These are phyloP conservation scores for Heterodera carotae DNA, from an alignment of 1,140 invertebrate genomes.

Conservation along the genomic window DNA sequence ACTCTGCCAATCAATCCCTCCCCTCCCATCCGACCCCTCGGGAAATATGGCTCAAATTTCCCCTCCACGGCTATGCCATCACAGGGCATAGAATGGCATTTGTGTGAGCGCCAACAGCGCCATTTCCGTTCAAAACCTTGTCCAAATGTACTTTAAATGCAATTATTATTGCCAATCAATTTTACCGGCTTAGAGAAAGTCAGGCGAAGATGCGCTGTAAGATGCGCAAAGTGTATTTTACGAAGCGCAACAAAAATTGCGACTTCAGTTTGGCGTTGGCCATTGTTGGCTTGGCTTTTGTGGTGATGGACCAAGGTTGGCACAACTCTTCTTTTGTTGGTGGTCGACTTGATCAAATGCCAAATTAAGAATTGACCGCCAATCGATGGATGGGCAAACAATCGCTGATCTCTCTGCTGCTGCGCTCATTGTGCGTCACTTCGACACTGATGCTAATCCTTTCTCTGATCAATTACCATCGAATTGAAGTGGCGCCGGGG, in stretches of 20 bases:
- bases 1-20: background rate
- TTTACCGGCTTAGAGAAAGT: constrained; percentile 53
- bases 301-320: constrained; percentile 59
- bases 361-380: constrained; percentile 28
- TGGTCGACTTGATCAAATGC: background rate
- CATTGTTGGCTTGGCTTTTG: constrained; percentile 58
- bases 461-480: constrained; percentile 60
- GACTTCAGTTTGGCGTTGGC: constrained; percentile 60
- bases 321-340: too few species aligned
- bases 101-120: background rate
- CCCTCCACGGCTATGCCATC: background rate
- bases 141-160: background rate
- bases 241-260: constrained; percentile 60
- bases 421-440: constrained; percentile 52
- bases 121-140: background rate
- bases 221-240: constrained; percentile 52
- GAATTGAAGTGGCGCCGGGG: constrained; percentile 64
- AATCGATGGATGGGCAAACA: constrained; percentile 37
- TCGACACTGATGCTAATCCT: constrained; percentile 58
- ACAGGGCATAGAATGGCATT: background rate
- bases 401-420: constrained; percentile 43
- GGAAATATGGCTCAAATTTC: background rate
- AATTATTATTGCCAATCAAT: background rate
- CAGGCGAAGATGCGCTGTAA: constrained; percentile 65
- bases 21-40: too few species aligned